Percentiles rank a stretch among this genome's conserved stretches.
phyloP scores from a whole-genome alignment of 2,113 vertebrate genomes.

The Phalacrocorax carbo region DNA sequence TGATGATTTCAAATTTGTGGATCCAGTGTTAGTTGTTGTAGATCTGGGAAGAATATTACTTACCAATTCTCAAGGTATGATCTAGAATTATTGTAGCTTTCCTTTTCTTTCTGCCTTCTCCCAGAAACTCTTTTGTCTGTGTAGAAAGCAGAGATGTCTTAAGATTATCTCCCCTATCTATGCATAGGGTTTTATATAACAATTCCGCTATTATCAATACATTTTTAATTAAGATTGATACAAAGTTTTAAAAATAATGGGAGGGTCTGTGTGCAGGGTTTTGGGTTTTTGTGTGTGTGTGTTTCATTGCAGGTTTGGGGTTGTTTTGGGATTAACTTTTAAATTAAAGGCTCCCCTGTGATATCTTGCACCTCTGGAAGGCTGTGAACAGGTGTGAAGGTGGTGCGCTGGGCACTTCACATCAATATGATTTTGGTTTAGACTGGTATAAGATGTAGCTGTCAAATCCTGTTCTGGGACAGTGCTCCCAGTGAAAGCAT shows the following conservation, averaged over 20 bases:
- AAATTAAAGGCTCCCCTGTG: background rate
- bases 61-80: conserved; percentile 92
- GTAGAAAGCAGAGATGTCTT: background rate
- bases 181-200: background rate
- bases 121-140: background rate
- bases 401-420: background rate
- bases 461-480: background rate
- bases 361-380: background rate
- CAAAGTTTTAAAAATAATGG: background rate
- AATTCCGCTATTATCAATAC: background rate
- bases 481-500: background rate
- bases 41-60: conserved; percentile 95
- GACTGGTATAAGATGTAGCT: background rate
- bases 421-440: background rate
- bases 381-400: background rate
- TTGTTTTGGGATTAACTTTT: background rate
- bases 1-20: conserved; percentile 91
- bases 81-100: background rate
- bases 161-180: background rate
- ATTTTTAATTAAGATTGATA: background rate
- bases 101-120: background rate
- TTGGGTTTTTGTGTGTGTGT: background rate
- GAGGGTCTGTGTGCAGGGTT: no score
- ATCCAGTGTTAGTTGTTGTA: conserved; percentile 92
- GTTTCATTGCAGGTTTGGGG: background rate